phyloP scores from a whole-genome alignment of 2,888 invertebrate genomes.

The Cantharis flavilabris region DNA sequence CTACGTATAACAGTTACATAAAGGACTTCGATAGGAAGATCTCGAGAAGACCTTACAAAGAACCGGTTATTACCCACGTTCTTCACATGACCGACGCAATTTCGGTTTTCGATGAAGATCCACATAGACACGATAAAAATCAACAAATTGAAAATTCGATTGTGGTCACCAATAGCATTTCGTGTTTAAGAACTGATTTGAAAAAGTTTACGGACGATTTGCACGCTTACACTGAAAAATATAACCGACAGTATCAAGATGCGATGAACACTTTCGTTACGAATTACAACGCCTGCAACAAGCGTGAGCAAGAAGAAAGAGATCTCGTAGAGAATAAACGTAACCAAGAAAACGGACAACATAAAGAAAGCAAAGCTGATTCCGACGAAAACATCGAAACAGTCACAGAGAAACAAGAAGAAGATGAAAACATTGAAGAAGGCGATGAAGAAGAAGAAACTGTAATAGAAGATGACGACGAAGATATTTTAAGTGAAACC shows the following conservation, averaged over 20 bases:
- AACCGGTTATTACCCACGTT: slow-evolving; percentile 34
- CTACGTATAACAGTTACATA: slow-evolving; percentile 31
- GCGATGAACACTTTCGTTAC: slow-evolving; percentile 45
- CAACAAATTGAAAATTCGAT: slow-evolving; percentile 25
- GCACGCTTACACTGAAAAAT: slow-evolving; percentile 34
- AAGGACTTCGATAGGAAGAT: slow-evolving; percentile 30
- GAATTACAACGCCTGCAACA: slow-evolving; percentile 33
- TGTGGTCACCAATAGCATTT: slow-evolving; percentile 39
- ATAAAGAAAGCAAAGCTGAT: background rate
- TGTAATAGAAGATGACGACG: background rate
- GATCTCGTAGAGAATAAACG: background rate
- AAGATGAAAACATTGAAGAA: background rate
- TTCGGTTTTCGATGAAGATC: slow-evolving; percentile 34
- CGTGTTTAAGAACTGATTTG: slow-evolving; percentile 37
- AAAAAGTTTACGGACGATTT: slow-evolving; percentile 33
- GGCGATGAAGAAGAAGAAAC: background rate
- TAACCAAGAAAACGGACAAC: too few relatives aligned
- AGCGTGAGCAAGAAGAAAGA: background rate
- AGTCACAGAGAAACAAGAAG: background rate
- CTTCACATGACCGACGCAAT: slow-evolving; percentile 38
- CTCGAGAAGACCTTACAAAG: slow-evolving; percentile 25
- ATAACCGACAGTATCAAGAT: slow-evolving; percentile 34
- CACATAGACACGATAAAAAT: slow-evolving; percentile 20
- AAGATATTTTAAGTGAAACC: background rate
- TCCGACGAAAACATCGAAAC: background rate